Evolutionary conservation across 2,797 vertebrate genomes (phyloP), one percentile per base, ranked within the genome.

Genomic region (Acanthurus leucopareius): DNA sequence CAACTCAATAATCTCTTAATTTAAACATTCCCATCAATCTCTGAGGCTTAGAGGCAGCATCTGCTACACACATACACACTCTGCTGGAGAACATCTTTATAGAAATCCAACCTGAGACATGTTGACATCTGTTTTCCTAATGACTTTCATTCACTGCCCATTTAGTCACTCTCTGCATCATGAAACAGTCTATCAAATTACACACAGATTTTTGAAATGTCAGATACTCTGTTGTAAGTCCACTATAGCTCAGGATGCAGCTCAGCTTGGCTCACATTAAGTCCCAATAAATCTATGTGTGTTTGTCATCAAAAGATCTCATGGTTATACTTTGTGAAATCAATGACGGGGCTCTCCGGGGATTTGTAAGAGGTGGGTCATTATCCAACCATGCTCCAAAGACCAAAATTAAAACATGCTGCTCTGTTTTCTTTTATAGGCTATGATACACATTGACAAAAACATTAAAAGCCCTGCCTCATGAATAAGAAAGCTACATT

Each of bases 51-150:
- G 79, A 78, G 69, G 80, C 75, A 83, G 80, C 91, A 93, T 93
- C 92, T 93, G 91, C 71, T 61, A 38, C 60, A 78, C 66, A 81
- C 83, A 75, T 56, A 69, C 58, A 83, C 69, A 57, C 54, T 19
- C 71, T 61, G 70, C 67, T 45, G 53, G 38, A 49, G 45, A 65
- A 68, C 66, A 58, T 85, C 85, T 81, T 88, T 78, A 83, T 64
- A 66, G 84, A 87, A 81, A 86, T 87, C 70, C 78, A 88, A 91
- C 89, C 87, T 80, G 87, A 85, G 85, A 88, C 83, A 81, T 80
- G 77, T 67, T 90, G 88, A 93, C 91, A 92, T 94, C 88, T 93
- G 88, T 84, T 89, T 88, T 67, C 51, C 53, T 88, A 89, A 92
- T 89, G 75, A 90, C 85, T 84, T 85, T 88, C 72, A 87, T 87